phyloP scores from a whole-genome alignment of 1,140 invertebrate genomes.

The Drosophila virilis region DNA sequence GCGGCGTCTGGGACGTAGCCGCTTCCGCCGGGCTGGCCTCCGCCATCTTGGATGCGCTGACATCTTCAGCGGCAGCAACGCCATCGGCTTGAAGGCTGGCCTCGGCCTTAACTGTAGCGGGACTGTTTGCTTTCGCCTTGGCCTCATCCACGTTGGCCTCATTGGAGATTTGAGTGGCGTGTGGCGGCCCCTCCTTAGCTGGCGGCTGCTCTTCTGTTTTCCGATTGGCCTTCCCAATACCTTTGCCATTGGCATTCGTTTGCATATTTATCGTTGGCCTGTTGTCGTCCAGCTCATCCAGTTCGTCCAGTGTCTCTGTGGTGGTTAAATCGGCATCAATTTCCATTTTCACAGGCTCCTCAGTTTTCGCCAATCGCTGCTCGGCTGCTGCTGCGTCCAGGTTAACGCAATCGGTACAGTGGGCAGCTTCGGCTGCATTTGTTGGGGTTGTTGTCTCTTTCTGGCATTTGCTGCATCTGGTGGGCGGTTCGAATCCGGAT shows the following conservation, averaged over 20 bases:
- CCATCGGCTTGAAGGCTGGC: not conserved
- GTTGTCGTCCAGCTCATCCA: constrained; percentile 33
- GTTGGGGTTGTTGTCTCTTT: constrained; percentile 16
- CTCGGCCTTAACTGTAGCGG: not conserved
- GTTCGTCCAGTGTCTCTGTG: constrained; percentile 48
- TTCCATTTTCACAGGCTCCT: constrained; percentile 39
- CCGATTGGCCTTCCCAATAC: no score
- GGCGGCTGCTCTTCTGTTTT: constrained; percentile 5
- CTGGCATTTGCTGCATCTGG: constrained; percentile 47
- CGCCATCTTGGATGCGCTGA: constrained; percentile 17
- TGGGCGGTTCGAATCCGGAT: not conserved
- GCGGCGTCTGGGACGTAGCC: not conserved
- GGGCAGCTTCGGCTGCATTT: constrained; percentile 1
- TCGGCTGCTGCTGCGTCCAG: not conserved
- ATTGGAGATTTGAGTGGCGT: no score
- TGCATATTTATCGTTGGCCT: not conserved
- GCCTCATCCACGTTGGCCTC: not conserved
- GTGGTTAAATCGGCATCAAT: constrained; percentile 59
- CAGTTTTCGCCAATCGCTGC: not conserved
- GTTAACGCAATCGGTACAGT: constrained; percentile 18
- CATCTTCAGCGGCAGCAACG: not conserved
- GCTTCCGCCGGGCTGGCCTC: constrained; percentile 1
- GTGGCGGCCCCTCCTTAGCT: not conserved
- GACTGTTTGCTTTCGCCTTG: not conserved
- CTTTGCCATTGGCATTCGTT: not conserved